Percentiles rank a stretch among this genome's conserved stretches.
phyloP scores from a whole-genome alignment of 2,888 invertebrate genomes.

The Emmelina monodactyla region DNA sequence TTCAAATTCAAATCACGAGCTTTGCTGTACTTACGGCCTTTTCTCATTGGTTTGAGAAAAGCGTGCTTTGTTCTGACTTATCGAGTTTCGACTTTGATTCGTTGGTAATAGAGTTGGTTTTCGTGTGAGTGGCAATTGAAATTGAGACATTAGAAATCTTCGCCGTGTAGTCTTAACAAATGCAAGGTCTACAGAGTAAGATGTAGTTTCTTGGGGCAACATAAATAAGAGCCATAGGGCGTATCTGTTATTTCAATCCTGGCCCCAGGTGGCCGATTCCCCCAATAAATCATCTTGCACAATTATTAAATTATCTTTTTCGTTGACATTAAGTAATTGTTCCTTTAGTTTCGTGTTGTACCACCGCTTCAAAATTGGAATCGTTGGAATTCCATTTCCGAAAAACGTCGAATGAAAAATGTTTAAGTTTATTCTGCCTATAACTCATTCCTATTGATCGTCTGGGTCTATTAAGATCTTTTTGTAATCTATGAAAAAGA shows the following conservation, averaged over 20 bases:
- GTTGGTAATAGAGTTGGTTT: constrained; percentile 22
- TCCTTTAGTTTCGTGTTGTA: constrained; percentile 37
- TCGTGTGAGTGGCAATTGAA: constrained; percentile 24
- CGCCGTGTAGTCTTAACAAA: constrained; percentile 64
- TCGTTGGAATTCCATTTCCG: too few species aligned
- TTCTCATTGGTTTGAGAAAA: constrained; percentile 18
- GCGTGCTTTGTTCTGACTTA: constrained; percentile 32
- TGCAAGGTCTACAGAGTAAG: constrained; percentile 57
- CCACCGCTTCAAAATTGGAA: too few species aligned
- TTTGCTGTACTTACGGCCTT: constrained; percentile 37
- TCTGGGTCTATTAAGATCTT: too few species aligned
- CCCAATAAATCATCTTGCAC: constrained; percentile 55
- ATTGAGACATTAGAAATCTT: constrained; percentile 65
- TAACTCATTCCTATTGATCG: too few species aligned
- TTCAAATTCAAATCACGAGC: constrained; percentile 7
- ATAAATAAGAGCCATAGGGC: constrained; percentile 53
- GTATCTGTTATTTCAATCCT: constrained; percentile 57
- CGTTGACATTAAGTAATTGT: constrained; percentile 66
- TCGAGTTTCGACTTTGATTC: constrained; percentile 21
- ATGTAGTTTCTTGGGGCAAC: constrained; percentile 53
- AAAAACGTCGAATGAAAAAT: too few species aligned
- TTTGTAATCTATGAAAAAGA: too few species aligned
- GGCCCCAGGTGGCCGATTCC: constrained; percentile 58
- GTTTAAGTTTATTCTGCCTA: too few species aligned
- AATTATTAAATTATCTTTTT: constrained; percentile 67